phyloP scores from a whole-genome alignment of 2,113 vertebrate genomes.

The Copsychus sechellarum region DNA sequence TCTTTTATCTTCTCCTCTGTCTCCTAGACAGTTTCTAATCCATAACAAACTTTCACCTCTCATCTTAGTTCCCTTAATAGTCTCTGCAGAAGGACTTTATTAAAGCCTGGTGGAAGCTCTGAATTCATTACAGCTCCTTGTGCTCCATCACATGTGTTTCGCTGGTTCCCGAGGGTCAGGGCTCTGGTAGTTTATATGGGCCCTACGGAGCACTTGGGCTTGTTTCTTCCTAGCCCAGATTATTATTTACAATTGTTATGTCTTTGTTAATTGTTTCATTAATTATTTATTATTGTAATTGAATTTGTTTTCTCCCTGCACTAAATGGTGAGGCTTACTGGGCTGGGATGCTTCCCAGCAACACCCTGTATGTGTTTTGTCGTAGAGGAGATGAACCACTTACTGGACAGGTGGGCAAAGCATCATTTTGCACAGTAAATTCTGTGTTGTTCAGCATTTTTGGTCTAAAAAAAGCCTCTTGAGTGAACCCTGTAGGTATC shows the following conservation, averaged over 20 bases:
- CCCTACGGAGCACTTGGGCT: not conserved
- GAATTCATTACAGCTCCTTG: not conserved
- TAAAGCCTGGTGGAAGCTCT: not conserved
- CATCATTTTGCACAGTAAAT: not conserved
- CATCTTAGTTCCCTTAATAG: not conserved
- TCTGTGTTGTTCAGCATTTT: not conserved
- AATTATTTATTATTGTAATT: not conserved
- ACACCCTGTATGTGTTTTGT: not conserved
- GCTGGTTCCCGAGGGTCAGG: not conserved
- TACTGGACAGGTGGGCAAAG: rapidly evolving
- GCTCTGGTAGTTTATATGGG: not conserved
- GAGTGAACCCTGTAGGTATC: not conserved
- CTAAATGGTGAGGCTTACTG: not conserved
- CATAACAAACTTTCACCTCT: not conserved
- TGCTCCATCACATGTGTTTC: not conserved
- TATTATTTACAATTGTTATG: not conserved
- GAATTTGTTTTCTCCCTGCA: not conserved
- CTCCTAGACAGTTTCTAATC: not conserved
- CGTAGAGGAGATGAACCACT: not conserved
- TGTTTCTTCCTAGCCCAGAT: not conserved
- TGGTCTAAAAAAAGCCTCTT: not conserved
- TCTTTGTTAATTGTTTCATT: not conserved
- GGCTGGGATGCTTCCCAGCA: not conserved
- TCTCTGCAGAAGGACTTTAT: constrained; percentile 14
- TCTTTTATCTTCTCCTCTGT: not conserved